These are phyloP conservation scores for roundworm (Caenorhabditis elegans) DNA, from an alignment of 1,140 invertebrate genomes.

Conservation along the genomic window DNA sequence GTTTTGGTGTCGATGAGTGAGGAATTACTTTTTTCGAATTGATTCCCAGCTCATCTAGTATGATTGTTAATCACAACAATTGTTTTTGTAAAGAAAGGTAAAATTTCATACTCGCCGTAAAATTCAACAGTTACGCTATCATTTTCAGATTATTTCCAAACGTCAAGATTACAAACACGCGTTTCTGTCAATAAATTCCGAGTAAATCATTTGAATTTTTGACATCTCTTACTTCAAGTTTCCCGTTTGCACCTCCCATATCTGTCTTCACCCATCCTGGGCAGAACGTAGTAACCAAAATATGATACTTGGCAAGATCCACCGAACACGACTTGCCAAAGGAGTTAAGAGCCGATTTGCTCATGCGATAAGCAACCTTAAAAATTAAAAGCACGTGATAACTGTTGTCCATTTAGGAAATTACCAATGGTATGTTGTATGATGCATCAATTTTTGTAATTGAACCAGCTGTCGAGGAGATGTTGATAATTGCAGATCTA, in stretches of 20 bases:
- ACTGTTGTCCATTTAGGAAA: too few relatives aligned
- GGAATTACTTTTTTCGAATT: too few relatives aligned
- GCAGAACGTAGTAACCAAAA: conserved; percentile 33
- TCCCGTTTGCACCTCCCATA: conserved; percentile 36
- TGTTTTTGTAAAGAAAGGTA: too few relatives aligned
- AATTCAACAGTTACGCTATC: too few relatives aligned
- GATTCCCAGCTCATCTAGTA: too few relatives aligned
- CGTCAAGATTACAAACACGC: too few relatives aligned
- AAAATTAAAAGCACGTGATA: not conserved
- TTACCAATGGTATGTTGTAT: not conserved
- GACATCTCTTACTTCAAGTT: not conserved
- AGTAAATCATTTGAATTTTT: too few relatives aligned
- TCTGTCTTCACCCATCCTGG: conserved; percentile 45
- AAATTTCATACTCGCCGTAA: too few relatives aligned
- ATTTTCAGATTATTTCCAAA: too few relatives aligned
- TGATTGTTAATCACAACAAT: too few relatives aligned
- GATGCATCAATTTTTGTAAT: conserved; percentile 42
- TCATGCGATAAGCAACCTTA: conserved; percentile 35
- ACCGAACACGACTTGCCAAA: conserved; percentile 31
- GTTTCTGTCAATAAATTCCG: too few relatives aligned
- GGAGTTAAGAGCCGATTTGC: conserved; percentile 40
- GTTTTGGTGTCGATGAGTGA: too few relatives aligned
- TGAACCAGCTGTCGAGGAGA: conserved; percentile 32
- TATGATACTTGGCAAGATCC: conserved; percentile 14
- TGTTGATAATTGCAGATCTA: conserved; percentile 41